These are phyloP conservation scores for Pemphredon lugubris DNA, from an alignment of 2,888 invertebrate species.

Conservation along the genomic window DNA sequence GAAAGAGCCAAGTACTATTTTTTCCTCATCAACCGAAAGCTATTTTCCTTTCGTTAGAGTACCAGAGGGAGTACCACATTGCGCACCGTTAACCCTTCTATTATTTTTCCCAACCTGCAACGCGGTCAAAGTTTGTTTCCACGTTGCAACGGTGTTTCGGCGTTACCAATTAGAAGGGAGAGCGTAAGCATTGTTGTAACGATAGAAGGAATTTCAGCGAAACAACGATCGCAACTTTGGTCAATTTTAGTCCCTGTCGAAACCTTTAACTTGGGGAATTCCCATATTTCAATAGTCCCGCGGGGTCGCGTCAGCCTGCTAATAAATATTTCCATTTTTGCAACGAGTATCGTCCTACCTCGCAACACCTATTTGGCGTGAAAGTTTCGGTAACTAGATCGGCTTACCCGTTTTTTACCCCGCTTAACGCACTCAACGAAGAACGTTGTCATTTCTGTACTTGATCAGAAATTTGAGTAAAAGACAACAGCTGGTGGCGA, in stretches of 20 bases:
- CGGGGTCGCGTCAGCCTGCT: background rate
- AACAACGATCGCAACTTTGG: background rate
- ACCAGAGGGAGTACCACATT: background rate
- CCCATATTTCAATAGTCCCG: constrained; percentile 26
- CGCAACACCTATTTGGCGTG: constrained; percentile 47
- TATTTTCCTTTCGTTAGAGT: background rate
- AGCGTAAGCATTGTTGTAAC: background rate
- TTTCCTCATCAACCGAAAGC: too few species aligned
- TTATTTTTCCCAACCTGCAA: background rate
- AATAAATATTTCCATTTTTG: constrained; percentile 50
- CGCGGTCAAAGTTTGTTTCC: constrained; percentile 15
- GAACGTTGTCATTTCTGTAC: constrained; percentile 11
- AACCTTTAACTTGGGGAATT: constrained; percentile 41
- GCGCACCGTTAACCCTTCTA: background rate
- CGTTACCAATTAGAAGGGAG: constrained; percentile 14
- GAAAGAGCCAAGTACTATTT: too few species aligned
- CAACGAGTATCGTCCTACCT: background rate
- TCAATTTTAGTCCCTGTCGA: background rate
- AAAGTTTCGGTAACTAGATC: constrained; percentile 48
- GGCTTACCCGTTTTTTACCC: constrained; percentile 9
- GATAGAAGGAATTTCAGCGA: constrained; percentile 11
- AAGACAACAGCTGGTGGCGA: too few species aligned
- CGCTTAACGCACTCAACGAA: background rate
- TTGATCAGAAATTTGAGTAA: constrained; percentile 16
- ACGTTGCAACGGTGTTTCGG: background rate